phyloP scores from a whole-genome alignment of 2,113 vertebrate species.

The Neolamprologus cancellatus region DNA sequence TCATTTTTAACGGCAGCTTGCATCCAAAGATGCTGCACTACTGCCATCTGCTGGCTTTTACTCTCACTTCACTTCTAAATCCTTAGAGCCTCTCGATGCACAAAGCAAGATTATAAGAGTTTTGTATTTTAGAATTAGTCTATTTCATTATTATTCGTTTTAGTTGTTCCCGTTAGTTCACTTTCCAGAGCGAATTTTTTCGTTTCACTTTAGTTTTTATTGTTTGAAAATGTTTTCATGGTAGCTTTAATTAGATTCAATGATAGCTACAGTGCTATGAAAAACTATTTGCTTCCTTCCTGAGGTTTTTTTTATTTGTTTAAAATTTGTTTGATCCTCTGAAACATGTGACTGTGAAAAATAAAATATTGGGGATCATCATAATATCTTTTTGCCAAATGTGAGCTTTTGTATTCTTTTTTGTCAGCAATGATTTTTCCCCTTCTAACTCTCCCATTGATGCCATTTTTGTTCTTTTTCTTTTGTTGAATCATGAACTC shows the following conservation, averaged over 20 bases:
- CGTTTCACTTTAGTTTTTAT: background rate
- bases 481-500: background rate
- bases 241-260: background rate
- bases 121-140: background rate
- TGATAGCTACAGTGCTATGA: background rate
- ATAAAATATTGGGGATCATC: background rate
- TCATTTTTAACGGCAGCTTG: background rate
- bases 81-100: background rate
- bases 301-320: background rate
- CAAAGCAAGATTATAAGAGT: background rate
- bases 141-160: background rate
- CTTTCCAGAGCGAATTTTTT: background rate
- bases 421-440: background rate
- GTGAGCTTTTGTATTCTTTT: background rate
- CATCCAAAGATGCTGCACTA: background rate
- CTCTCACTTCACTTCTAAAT: background rate
- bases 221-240: background rate
- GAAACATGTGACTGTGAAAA: background rate
- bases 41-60: background rate
- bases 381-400: background rate
- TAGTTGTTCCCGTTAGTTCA: background rate
- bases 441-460: background rate
- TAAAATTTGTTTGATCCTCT: background rate
- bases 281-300: background rate
- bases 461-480: background rate